Conservation (phyloP, 2,113 vertebrate species). For the Leptobrachium leishanense region DNA sequence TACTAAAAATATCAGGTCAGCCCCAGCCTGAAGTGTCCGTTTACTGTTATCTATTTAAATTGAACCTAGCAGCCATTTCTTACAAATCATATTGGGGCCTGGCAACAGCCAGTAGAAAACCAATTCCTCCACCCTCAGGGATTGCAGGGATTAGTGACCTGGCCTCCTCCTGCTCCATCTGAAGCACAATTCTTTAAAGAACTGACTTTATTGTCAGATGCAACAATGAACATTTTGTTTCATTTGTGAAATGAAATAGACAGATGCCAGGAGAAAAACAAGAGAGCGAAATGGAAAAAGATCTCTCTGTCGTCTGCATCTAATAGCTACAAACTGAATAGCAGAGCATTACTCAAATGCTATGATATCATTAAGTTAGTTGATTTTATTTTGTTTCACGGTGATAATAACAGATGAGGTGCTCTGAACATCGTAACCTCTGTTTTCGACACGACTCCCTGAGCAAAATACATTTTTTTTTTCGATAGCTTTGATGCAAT, state of each 20-base stretch:
- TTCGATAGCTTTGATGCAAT: background rate
- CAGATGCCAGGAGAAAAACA: constrained; percentile 5
- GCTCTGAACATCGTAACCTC: background rate
- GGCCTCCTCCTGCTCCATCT: background rate
- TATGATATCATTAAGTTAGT: too few relatives aligned
- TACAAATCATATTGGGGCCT: background rate
- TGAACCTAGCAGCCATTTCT: background rate
- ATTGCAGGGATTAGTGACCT: constrained; percentile 8
- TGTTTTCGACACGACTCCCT: background rate
- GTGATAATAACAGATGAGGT: background rate
- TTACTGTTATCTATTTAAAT: background rate
- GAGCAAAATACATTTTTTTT: background rate
- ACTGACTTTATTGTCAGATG: constrained; percentile 18
- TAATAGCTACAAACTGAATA: too few relatives aligned
- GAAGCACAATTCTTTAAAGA: constrained; percentile 7
- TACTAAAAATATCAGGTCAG: too few relatives aligned
- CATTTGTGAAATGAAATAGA: constrained; percentile 4
- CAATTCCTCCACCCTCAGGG: constrained; percentile 8
- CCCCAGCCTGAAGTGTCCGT: too few relatives aligned
- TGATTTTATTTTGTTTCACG: background rate
- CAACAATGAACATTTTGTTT: constrained; percentile 32
- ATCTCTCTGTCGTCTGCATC: background rate
- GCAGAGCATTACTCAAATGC: too few relatives aligned
- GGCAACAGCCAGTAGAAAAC: background rate
- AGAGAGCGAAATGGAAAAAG: background rate